phyloP scores from a whole-genome alignment of 2,113 vertebrate genomes.

The Pycnonotus jocosus region DNA sequence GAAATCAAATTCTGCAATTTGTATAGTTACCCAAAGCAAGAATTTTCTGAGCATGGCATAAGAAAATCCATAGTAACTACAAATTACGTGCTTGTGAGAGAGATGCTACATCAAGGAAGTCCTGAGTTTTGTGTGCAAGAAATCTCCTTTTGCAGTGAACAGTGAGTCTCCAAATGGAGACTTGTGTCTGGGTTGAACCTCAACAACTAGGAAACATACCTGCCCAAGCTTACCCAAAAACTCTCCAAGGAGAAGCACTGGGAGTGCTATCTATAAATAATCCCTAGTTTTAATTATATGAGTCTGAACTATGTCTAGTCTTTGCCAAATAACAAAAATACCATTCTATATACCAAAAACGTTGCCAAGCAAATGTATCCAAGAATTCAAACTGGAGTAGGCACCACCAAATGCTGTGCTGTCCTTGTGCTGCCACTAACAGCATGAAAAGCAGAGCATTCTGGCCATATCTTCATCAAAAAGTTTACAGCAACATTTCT shows the following conservation, averaged over 20 bases:
- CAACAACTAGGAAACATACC: background rate
- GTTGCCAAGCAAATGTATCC: background rate
- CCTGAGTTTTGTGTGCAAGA: background rate
- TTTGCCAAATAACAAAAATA: background rate
- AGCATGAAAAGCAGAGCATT: background rate
- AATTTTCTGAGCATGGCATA: background rate
- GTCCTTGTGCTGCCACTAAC: background rate
- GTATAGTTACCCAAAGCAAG: background rate
- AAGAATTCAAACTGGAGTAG: background rate
- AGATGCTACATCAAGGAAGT: background rate
- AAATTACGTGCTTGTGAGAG: background rate
- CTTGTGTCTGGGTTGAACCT: background rate
- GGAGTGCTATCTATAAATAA: background rate
- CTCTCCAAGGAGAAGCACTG: background rate
- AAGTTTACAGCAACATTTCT: background rate
- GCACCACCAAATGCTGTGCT: background rate
- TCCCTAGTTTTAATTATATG: background rate
- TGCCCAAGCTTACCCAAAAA: background rate
- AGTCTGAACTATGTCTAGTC: background rate
- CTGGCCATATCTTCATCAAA: background rate
- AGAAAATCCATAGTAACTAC: background rate
- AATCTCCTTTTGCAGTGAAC: background rate
- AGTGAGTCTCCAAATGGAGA: background rate
- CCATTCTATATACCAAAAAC: background rate
- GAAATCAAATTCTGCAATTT: background rate